Percentiles rank a stretch among this genome's conserved stretches.
These are phyloP conservation scores for Brachionus asplanchnoidis DNA, from an alignment of 1,140 invertebrate genomes.

Conservation along the genomic window DNA sequence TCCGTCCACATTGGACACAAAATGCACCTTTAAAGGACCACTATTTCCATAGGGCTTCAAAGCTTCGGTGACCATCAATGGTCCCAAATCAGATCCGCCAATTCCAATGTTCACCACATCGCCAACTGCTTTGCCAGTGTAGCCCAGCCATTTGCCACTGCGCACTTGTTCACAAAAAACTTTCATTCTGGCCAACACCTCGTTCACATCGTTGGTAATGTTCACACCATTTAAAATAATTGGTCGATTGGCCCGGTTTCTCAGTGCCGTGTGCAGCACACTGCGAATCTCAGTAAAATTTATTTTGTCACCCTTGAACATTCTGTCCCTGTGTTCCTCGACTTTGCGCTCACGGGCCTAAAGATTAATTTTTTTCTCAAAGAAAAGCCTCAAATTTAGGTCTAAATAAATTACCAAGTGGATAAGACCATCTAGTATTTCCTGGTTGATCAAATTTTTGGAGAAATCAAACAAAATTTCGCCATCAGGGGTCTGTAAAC, in stretches of 20 bases:
- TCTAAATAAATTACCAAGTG: neutral
- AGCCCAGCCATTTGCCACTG: slow-evolving; percentile 73
- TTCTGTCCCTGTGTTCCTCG: slow-evolving; percentile 76
- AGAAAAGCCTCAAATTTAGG: neutral
- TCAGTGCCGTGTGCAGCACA: slow-evolving; percentile 86
- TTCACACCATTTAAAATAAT: slow-evolving; percentile 74
- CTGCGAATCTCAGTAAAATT: slow-evolving; percentile 95
- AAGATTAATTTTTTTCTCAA: slow-evolving; percentile 35
- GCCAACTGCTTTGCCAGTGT: slow-evolving; percentile 87
- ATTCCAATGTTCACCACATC: slow-evolving; percentile 99
- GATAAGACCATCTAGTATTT: slow-evolving; percentile 28
- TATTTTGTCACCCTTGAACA: slow-evolving; percentile 91
- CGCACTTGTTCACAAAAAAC: slow-evolving; percentile 69
- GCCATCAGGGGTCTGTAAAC: slow-evolving; percentile 40
- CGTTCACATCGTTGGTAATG: slow-evolving; percentile 84
- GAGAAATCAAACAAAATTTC: slow-evolving; percentile 41
- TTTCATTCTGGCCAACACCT: slow-evolving; percentile 88
- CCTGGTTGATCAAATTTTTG: slow-evolving; percentile 41
- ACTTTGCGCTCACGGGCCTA: slow-evolving; percentile 76
- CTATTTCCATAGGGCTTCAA: slow-evolving; percentile 67
- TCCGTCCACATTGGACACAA: slow-evolving; percentile 98
- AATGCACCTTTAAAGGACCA: slow-evolving; percentile 79
- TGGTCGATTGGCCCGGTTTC: slow-evolving; percentile 73
- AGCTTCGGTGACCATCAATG: slow-evolving; percentile 43
- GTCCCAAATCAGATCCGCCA: slow-evolving; percentile 85